These are phyloP conservation scores for Electrona antarctica DNA, from an alignment of 2,113 vertebrate genomes.

Conservation along the genomic window DNA sequence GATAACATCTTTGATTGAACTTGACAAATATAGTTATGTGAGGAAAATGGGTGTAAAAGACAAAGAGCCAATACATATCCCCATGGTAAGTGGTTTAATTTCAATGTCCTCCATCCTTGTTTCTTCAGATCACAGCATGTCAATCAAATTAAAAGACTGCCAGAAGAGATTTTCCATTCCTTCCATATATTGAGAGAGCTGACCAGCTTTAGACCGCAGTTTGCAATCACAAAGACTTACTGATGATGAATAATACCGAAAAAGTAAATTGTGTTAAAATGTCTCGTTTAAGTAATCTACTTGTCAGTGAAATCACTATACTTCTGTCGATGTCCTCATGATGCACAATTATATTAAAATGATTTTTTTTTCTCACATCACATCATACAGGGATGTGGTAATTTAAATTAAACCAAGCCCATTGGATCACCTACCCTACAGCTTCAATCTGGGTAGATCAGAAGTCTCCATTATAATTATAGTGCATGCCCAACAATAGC, in stretches of 20 bases:
- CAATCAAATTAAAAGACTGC: conserved; percentile 40
- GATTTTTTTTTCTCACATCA: too few relatives aligned
- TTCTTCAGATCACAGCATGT: not conserved
- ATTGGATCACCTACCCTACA: not conserved
- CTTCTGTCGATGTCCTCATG: too few relatives aligned
- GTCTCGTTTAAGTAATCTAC: too few relatives aligned
- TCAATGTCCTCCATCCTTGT: conserved; percentile 36
- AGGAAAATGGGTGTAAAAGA: conserved; percentile 47
- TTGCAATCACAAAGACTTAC: not conserved
- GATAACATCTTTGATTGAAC: conserved; percentile 40
- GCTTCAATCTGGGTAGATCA: not conserved
- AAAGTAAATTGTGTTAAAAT: too few relatives aligned
- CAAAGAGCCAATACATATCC: conserved; percentile 28
- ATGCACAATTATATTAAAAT: too few relatives aligned
- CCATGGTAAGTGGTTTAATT: conserved; percentile 37
- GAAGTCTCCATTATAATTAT: not conserved
- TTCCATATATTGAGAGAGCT: not conserved
- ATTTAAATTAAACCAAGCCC: not conserved
- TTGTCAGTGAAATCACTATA: too few relatives aligned
- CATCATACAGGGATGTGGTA: too few relatives aligned
- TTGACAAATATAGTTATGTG: conserved; percentile 36
- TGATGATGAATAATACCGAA: not conserved
- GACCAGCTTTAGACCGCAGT: not conserved
- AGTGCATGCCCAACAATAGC: conserved; percentile 6
- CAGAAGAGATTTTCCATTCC: conserved; percentile 27